These are phyloP conservation scores for Callyntrura sp. DNA, from an alignment of 2,888 invertebrate genomes.

Conservation along the genomic window DNA sequence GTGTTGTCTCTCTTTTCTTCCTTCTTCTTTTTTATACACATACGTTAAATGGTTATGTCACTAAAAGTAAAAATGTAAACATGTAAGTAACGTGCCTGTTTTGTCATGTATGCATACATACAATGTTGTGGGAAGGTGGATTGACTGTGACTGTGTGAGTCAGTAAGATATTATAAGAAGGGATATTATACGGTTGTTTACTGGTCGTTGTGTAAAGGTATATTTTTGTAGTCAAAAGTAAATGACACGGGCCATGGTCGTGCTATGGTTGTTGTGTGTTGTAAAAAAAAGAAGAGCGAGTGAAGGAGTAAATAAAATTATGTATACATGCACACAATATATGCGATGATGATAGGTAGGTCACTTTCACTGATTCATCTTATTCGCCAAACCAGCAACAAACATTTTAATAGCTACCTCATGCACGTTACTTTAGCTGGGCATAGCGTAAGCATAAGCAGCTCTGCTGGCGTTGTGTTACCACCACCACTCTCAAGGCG, in stretches of 20 bases:
- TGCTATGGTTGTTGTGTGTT: not conserved
- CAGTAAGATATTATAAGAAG: not conserved
- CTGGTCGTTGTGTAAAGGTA: not conserved
- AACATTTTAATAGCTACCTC: not conserved
- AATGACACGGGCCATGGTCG: conserved; percentile 1
- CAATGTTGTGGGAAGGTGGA: not conserved
- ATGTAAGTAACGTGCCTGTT: conserved; percentile 1
- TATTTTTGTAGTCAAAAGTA: not conserved
- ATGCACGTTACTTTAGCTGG: not conserved
- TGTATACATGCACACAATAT: not conserved
- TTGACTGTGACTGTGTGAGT: not conserved
- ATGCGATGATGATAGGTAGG: conserved; percentile 50
- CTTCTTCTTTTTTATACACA: conserved; percentile 54
- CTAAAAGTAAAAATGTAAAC: conserved; percentile 51
- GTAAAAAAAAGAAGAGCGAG: not conserved
- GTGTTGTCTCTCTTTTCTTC: conserved; percentile 42
- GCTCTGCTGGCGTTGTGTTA: not conserved
- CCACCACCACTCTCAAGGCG: not conserved
- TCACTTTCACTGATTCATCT: conserved; percentile 73
- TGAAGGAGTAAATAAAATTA: conserved; percentile 7
- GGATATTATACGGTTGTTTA: not conserved
- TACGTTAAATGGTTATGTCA: conserved; percentile 32
- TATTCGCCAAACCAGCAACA: conserved; percentile 12
- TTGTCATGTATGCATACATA: not conserved
- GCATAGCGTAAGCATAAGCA: not conserved